Conservation (phyloP, 2,888 invertebrate genomes). For the Philhelius pedissequus region DNA sequence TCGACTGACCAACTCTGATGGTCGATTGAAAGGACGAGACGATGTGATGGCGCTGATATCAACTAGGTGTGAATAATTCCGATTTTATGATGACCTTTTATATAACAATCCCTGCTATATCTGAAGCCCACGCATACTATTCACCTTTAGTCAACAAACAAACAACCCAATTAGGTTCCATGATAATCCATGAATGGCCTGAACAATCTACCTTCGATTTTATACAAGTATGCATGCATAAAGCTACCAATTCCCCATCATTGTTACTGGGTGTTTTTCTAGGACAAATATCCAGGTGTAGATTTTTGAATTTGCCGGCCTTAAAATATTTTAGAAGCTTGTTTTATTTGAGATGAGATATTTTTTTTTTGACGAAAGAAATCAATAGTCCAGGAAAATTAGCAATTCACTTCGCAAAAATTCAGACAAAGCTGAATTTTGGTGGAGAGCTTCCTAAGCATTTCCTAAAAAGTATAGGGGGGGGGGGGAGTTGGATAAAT, state of each 20-base stretch:
- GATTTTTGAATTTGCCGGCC: neutral
- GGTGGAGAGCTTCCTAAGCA: too few relatives aligned
- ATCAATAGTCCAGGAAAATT: too few relatives aligned
- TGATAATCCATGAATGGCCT: conserved; percentile 40
- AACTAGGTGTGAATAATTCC: conserved; percentile 37
- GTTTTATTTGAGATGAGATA: too few relatives aligned
- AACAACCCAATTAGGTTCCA: conserved; percentile 59
- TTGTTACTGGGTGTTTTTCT: conserved; percentile 12
- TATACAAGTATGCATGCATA: neutral
- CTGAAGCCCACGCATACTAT: neutral
- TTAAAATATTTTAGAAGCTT: neutral
- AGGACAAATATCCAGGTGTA: conserved; percentile 6
- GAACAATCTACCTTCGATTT: neutral
- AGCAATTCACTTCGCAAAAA: too few relatives aligned
- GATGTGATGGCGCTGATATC: neutral
- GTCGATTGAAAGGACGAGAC: neutral
- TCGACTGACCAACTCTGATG: neutral
- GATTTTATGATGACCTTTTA: conserved; percentile 46
- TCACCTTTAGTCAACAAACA: conserved; percentile 59
- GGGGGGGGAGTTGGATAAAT: too few relatives aligned
- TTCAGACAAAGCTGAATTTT: too few relatives aligned
- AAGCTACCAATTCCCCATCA: neutral
- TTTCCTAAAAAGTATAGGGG: too few relatives aligned
- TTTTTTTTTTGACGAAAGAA: too few relatives aligned
- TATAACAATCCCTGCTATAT: conserved; percentile 3